Evolutionary conservation across 1,140 invertebrate genomes (phyloP), one percentile per base, ranked within the genome.

Genomic region (Ridgeia piscesae): DNA sequence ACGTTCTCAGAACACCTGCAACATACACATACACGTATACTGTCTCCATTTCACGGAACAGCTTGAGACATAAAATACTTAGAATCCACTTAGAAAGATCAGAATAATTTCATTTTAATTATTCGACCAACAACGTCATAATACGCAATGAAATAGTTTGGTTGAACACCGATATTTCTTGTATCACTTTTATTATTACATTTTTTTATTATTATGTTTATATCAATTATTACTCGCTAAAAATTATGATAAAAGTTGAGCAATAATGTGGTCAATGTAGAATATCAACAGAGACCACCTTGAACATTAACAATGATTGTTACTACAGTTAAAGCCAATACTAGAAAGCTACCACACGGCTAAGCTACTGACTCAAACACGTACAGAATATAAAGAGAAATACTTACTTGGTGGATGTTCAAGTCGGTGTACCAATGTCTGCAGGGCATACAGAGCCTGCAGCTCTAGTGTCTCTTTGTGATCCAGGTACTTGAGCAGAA

Each of bases 361-460:
- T 77, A 42, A 42, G 11, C 4, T 77, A 77, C 58, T 21, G 27
- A 77, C 58, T 2, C 58, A 77, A 77, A 77, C 27, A 27, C 11
- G 17, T 77, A 21, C 27, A 77, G 27, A 27, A 77, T 77, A 9
- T 31, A 21, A 4, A 31, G n/a, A 77, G 14, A n/a, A 91, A 93
- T 92, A 91, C 92, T 95, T 96, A 98, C 98, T 98, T 96, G 97
- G 97, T 88, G 98, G 98, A 96, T 98, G 97, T 94, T 98, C 97
- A 93, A 98, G 96, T 94, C 97, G 97, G 94, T 97, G 96, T 91
- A 96, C 95, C 89, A 98, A 96, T 42, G 97, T 96, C 95, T 98
- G 98, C 94, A 98, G 96, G 77, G 98, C 98, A 96, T 97, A 98
- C 91, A 99, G 96, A 94, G 98, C 98, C 95, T 98, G 97, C 48